These are phyloP conservation scores for Myripristis murdjan DNA, from an alignment of 2,797 vertebrate genomes.

Conservation along the genomic window DNA sequence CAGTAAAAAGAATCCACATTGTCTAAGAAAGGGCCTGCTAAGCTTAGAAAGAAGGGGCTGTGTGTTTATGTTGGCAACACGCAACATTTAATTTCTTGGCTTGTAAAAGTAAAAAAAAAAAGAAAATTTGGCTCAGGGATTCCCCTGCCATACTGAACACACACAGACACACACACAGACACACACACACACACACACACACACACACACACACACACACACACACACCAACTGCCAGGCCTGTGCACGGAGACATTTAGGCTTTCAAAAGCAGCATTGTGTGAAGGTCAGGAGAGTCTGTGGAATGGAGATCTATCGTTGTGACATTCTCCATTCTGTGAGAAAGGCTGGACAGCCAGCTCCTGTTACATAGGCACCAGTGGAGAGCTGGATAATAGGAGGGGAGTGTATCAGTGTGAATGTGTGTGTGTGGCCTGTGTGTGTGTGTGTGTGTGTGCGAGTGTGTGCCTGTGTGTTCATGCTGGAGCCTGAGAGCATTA, in stretches of 20 bases:
- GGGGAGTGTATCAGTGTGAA: slow-evolving; percentile 21
- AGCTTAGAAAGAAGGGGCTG: slow-evolving; percentile 22
- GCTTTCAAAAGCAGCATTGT: slow-evolving; percentile 85
- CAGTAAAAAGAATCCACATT: slow-evolving; percentile 51
- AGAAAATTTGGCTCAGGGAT: slow-evolving; percentile 68
- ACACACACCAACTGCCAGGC: slow-evolving; percentile 30
- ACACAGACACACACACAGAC: slow-evolving; percentile 18
- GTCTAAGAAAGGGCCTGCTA: slow-evolving; percentile 34
- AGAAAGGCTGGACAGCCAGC: slow-evolving; percentile 64
- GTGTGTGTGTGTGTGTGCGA: slow-evolving; percentile 2
- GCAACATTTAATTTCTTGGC: slow-evolving; percentile 44
- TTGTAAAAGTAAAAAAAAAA: slow-evolving; percentile 46
- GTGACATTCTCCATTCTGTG: slow-evolving; percentile 75
- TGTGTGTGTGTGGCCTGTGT: slow-evolving; percentile 10
- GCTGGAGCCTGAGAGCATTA: slow-evolving; percentile 15
- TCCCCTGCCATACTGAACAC: slow-evolving; percentile 58
- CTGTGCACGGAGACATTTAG: slow-evolving; percentile 71
- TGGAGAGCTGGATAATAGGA: slow-evolving; percentile 56
- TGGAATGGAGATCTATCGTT: slow-evolving; percentile 74
- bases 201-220: slow-evolving; percentile 23
- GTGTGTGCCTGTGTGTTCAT: background rate
- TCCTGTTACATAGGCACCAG: slow-evolving; percentile 71
- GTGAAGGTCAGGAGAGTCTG: slow-evolving; percentile 83
- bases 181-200: slow-evolving; percentile 21
- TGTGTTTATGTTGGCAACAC: slow-evolving; percentile 58